Evolutionary conservation across 2,797 vertebrate genomes (phyloP), one percentile per base, ranked within the genome.

Genomic region (Atherinosoma microstoma): DNA sequence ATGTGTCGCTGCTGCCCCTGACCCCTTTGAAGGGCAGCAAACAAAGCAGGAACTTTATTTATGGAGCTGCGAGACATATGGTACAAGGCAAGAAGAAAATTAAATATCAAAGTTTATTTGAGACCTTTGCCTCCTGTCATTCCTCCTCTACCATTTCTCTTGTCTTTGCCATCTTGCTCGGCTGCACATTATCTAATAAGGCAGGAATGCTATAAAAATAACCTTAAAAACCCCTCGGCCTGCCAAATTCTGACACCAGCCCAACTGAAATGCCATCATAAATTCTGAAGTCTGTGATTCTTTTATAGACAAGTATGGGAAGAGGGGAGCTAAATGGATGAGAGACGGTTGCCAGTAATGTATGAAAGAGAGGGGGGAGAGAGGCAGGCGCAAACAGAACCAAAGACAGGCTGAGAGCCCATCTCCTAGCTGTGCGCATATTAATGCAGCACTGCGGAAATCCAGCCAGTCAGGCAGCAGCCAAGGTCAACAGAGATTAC

Each of bases 401-500:
- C 66, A 67, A 82, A 88, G 73, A 79, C 77, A 70, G 71, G 61
- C 77, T 70, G 79, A 75, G 70, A 87, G 84, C 75, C 78, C 75
- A 59, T 89, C 80, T 87, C 68, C 70, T 61, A 73, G 80, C 79
- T 42, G 62, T 10, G 68, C 45, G 82, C 82, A 88, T 89, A 84
- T 89, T 85, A 85, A 91, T 90, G 80, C 74, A 6, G 81, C 87
- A 85, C 79, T 88, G 90, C 78, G 65, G 85, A 90, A 83, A 89
- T 72, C 78, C 83, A 76, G 72, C 70, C 76, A 80, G 75, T 67
- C 67, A 81, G 75, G 71, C 84, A 68, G 82, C 84, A 69, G 70
- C 87, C 91, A 92, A 92, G 91, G 93, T 93, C 93, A 87, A 69
- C 83, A 62, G 71, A 91, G 91, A 93, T 93, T 91, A 93, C 88